Evolutionary conservation across 2,113 vertebrate genomes (phyloP), one percentile per base, ranked within the genome.

Genomic region (Cololabis saira): DNA sequence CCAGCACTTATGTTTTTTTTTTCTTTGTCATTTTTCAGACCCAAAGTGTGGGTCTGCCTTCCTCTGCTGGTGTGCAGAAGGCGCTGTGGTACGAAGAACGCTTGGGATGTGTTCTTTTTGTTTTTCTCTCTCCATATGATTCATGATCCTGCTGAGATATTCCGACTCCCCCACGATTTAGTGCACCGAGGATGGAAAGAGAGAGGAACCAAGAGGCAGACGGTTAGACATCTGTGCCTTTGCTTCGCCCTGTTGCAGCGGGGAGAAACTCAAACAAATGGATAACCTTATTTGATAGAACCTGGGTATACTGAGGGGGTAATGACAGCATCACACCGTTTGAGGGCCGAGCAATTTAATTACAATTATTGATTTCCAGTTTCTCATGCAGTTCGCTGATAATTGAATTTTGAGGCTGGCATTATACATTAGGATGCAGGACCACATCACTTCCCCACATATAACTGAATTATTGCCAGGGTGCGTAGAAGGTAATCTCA

Each of bases 361-460:
- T 80, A 80, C 71, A 70, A 59, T 61, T 43, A 87, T 90, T 78
- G 89, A 89, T 89, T 82, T 80, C 71, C 67, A 68, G 66, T 78
- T 88, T 74, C 65, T 67, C 80, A 71, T 86, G 75, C 75, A 78
- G 70, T 77, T 83, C 47, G 37, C 43, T 66, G 69, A 53, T 85
- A 75, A 86, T 87, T 86, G 53, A 37, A 84, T 82, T 80, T 79
- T 14, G 52, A 68, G 61, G 51, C 40, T 61, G 18, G 65, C 22
- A 45, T 53, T 47, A 71, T 64, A 70, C 65, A 74, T 81, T 52
- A 58, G 71, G 6, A 75, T 42, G 56, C 7, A 18, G 41, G 40
- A 21, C 30, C 24, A 22, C 57, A 16, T 15, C 49, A 14, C 15
- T 40, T 17, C 58, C 21, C 14, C 51, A 67, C 64, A 44, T 68